Conservation (phyloP, 2,888 invertebrate genomes). For the Capitulum mitella region DNA sequence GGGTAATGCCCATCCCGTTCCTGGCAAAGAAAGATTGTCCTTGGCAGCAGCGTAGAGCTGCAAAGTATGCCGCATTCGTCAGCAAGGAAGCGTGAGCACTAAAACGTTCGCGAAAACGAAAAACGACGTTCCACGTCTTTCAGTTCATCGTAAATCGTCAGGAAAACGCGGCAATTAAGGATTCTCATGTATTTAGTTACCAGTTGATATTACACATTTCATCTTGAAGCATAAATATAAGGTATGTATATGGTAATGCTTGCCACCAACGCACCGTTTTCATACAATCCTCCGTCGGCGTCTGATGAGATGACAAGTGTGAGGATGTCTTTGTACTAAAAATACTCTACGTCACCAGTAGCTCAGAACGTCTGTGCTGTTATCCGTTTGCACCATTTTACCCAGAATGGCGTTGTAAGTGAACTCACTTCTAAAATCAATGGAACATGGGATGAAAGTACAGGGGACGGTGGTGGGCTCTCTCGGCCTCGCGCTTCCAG, state of each 20-base stretch:
- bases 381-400: not conserved
- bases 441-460: not conserved
- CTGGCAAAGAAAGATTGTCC: too few relatives aligned
- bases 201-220: not conserved
- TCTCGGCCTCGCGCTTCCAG: not conserved
- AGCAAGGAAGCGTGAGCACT: too few relatives aligned
- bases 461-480: not conserved
- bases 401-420: not conserved
- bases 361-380: not conserved
- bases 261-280: not conserved
- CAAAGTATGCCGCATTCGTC: too few relatives aligned
- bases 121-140: too few relatives aligned
- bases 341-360: constrained; percentile 19
- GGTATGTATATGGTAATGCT: not conserved
- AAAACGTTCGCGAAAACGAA: too few relatives aligned
- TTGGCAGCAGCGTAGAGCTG: too few relatives aligned
- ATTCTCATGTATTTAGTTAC: constrained; percentile 11
- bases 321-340: constrained; percentile 23
- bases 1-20: too few relatives aligned
- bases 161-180: not conserved
- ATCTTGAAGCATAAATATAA: constrained; percentile 9
- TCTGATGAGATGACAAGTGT: constrained; percentile 2
- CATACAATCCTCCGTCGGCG: not conserved
- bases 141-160: too few relatives aligned
- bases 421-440: not conserved